A percentile compares a stretch with the other conserved stretches of the same genome.
Conservation (phyloP, 1,140 invertebrate genomes). For the Sarcophaga bullata region DNA sequence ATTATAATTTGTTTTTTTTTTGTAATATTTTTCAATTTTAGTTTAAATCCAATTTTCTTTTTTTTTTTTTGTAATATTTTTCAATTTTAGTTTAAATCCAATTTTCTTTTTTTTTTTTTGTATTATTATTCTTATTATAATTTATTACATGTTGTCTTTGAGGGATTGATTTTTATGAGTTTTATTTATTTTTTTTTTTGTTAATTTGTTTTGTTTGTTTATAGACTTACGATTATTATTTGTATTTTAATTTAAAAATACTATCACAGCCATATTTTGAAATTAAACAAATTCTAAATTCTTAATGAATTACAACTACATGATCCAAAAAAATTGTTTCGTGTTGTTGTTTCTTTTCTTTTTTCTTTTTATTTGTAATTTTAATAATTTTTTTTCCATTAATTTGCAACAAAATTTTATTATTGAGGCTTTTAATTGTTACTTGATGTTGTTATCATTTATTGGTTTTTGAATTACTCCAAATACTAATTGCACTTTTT, state of each 20-base stretch:
- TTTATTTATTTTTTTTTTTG: constrained; percentile 14
- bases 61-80: no score
- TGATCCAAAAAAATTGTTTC: constrained; percentile 27
- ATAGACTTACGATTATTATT: constrained; percentile 20
- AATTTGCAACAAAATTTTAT: constrained; percentile 37
- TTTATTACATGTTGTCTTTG: constrained; percentile 34
- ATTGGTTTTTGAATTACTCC: constrained; percentile 32
- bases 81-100: constrained; percentile 26
- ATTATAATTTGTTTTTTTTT: constrained; percentile 19
- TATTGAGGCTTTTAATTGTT: constrained; percentile 40
- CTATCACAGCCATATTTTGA: constrained; percentile 47
- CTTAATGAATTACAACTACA: constrained; percentile 37
- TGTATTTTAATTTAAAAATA: constrained; percentile 42
- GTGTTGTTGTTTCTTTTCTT: constrained; percentile 17
- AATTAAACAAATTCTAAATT: constrained; percentile 44
- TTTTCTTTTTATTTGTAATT: constrained; percentile 18
- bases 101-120: constrained; percentile 12
- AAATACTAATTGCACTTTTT: constrained; percentile 43
- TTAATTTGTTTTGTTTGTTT: constrained; percentile 24
- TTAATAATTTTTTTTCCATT: no score
- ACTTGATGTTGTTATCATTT: constrained; percentile 17
- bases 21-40: constrained; percentile 20
- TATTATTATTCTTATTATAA: constrained; percentile 32
- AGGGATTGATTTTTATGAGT: no score
- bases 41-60: no score